phyloP scores from a whole-genome alignment of 1,140 invertebrate genomes.

The Theocolax elegans region DNA sequence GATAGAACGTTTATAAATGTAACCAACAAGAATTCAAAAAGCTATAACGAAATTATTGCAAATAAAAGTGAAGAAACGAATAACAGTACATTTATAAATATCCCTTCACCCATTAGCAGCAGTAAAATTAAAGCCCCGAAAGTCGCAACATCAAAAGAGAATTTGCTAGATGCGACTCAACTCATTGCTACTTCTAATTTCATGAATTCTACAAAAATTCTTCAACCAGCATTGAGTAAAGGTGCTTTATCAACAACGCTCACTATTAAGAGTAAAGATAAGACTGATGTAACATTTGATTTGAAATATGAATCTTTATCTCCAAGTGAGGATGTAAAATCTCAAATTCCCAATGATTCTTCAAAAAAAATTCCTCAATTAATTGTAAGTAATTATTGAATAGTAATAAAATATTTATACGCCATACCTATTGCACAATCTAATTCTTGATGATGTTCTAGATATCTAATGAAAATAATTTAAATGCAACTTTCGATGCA shows the following conservation, averaged over 20 bases:
- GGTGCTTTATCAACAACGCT: slow-evolving; percentile 20
- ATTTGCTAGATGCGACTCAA: slow-evolving; percentile 5
- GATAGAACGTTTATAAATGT: slow-evolving; percentile 24
- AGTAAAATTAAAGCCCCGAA: slow-evolving; percentile 15
- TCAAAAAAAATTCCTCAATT: not conserved
- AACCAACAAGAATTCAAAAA: too few species aligned
- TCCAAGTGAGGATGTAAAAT: not conserved
- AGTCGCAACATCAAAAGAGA: slow-evolving; percentile 4
- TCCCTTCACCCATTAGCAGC: not conserved
- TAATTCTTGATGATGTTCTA: too few species aligned
- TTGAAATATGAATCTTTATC: not conserved
- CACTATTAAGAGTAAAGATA: slow-evolving; percentile 24
- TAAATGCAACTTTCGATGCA: slow-evolving; percentile 39
- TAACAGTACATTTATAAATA: slow-evolving; percentile 16
- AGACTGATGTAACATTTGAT: slow-evolving; percentile 24
- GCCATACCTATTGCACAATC: too few species aligned
- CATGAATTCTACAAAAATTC: slow-evolving; percentile 20
- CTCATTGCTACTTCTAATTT: not conserved
- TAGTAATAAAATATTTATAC: too few species aligned
- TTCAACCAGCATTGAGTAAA: not conserved
- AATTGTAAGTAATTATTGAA: slow-evolving; percentile 16
- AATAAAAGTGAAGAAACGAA: too few species aligned
- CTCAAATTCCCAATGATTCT: slow-evolving; percentile 13
- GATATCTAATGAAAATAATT: not conserved
- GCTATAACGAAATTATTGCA: too few species aligned